Evolutionary conservation across 2,113 vertebrate species (phyloP).

Genomic region (Salvelinus alpinus): DNA sequence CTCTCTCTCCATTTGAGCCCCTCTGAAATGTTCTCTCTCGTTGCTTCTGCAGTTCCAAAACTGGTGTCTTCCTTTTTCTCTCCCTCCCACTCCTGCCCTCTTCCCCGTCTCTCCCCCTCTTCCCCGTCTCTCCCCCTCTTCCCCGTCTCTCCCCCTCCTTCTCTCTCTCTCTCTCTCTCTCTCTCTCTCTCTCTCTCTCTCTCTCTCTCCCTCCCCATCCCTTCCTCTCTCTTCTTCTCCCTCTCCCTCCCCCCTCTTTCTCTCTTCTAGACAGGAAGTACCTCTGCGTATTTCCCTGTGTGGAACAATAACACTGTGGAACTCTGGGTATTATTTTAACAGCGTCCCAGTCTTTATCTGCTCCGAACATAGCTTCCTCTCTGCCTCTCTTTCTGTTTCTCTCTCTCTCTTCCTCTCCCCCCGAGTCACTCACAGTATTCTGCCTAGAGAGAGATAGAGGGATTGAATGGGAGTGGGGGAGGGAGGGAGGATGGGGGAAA

Average conservation of each 20-base stretch:
- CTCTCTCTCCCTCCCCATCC: not conserved
- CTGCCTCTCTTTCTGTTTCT: slow-evolving; percentile 1
- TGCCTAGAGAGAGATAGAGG: no score
- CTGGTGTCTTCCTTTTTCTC: slow-evolving; percentile 23
- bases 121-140: not conserved
- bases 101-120: not conserved
- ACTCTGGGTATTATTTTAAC: slow-evolving; percentile 78
- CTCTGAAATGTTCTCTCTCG: not conserved
- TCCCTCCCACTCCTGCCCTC: not conserved
- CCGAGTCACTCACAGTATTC: no score
- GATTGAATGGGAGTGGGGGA: slow-evolving; percentile 18
- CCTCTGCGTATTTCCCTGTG: slow-evolving; percentile 60
- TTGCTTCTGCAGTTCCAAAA: no score
- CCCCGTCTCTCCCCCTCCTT: not conserved
- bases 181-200: not conserved
- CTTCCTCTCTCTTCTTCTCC: not conserved
- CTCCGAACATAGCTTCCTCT: slow-evolving; percentile 83
- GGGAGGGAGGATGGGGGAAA: slow-evolving; percentile 9
- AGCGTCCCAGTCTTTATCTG: slow-evolving; percentile 83
- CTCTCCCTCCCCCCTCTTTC: slow-evolving; percentile 9
- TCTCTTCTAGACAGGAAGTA: slow-evolving; percentile 60
- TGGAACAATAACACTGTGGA: slow-evolving; percentile 78
- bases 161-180: slow-evolving; percentile 24
- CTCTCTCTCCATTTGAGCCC: not conserved
- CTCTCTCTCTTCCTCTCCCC: no score